Base-by-base conservation (phyloP, 2,888 invertebrate species). In the Tetrapedia diversipes region DNA sequence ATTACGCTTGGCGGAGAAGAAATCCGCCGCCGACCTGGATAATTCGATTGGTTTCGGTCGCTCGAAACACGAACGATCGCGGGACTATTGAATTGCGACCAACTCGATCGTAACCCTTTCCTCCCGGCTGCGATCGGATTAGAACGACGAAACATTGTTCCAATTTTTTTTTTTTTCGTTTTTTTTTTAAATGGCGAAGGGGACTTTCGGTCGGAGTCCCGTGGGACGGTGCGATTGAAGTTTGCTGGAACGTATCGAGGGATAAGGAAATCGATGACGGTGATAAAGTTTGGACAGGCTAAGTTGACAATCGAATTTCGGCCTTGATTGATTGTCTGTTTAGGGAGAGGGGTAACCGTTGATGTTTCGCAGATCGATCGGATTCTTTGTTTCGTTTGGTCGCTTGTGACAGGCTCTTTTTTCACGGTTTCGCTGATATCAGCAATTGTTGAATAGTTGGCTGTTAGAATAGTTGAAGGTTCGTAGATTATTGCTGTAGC, bases 21-120 rank as follows among this genome's bases (percentile, higher is more conserved):
- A 64, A 53, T 64, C 53, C 27, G 39, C 32, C 53, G 64, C 14
- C 51, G 41, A 53, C 41, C 39, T 41, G 61, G 19, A 45, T 56
- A 47, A 45, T 56, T 66, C 45, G n/a, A 56, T 56, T 47, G 66
- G 45, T 34, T 47, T n/a, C n/a, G 57, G 56, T 66, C 66, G 47
- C 19, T 27, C 16, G 57, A 47, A 66, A 66, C 56, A 57, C 66
- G 66, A 57, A 56, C 64, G 53, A 43, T 53, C 64, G 39, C 3
- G n/a, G n/a, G n/a, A n/a, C n/a, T n/a, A n/a, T n/a, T n/a, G 8
- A 22, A 32, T 32, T 53, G 16, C 10, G 32, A 53, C 2, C n/a
- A 19, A 11, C 7, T 41, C 49, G 16, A 63, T 51, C 63, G 39
- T 22, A 4, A 29, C 16, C 16, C 14, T 8, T 16, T 11, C 6